These are phyloP conservation scores for Amniataba percoides DNA, from an alignment of 2,797 vertebrate species.

Conservation along the genomic window DNA sequence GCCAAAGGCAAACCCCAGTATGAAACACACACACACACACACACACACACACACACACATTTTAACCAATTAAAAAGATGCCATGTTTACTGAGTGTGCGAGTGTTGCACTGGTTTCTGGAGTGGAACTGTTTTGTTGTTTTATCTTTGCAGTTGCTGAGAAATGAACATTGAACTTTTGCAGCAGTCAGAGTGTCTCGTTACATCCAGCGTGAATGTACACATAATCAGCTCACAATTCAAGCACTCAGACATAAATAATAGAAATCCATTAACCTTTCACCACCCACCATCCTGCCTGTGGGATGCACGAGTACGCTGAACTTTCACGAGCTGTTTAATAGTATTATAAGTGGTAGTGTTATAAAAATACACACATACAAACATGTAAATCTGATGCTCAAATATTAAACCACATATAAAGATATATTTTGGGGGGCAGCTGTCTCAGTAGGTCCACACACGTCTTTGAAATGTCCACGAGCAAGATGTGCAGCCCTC, in stretches of 20 bases:
- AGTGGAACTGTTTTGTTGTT: background rate
- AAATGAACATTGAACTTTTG: background rate
- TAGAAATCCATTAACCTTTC: background rate
- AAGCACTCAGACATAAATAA: background rate
- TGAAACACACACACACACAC: constrained; percentile 61
- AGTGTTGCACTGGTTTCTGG: background rate
- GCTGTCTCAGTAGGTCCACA: background rate
- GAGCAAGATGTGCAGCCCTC: no score
- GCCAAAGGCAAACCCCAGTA: constrained; percentile 97
- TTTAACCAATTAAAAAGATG: constrained; percentile 40
- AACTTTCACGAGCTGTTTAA: background rate
- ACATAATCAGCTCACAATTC: background rate
- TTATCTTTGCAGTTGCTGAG: background rate
- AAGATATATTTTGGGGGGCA: background rate
- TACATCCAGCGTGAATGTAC: background rate
- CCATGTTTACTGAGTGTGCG: background rate
- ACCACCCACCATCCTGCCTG: background rate
- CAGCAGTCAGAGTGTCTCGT: background rate
- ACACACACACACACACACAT: constrained; percentile 19
- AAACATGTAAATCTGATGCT: background rate
- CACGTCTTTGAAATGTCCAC: no score
- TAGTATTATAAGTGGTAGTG: no score
- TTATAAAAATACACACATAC: background rate
- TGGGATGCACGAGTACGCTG: background rate
- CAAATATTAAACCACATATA: constrained; percentile 1